Evolutionary conservation across 92 coral and sea anemone genomes (phyloP), one percentile per base, ranked within the genome.

Genomic region (Siderastrea radians): DNA sequence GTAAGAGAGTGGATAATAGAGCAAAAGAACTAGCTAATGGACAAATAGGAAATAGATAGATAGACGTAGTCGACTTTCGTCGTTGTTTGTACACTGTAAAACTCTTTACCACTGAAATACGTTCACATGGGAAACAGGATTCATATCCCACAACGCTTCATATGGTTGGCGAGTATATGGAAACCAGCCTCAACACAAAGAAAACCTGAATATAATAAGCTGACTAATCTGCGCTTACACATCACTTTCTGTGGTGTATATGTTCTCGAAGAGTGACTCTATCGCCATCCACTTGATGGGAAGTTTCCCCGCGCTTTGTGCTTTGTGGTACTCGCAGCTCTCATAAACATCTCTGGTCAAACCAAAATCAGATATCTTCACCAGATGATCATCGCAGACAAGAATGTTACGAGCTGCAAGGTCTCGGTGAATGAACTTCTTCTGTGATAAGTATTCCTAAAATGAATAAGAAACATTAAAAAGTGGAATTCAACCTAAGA

Each of bases 221-320:
- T 0, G 0, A 45, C n/a, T 12, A 69, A 49, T 17, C 12, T 15
- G 48, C 44, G 68, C 98, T 81, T 89, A 95, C 96, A 93, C 96
- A 53, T 95, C 98, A 55, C 98, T 95, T 62, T 89, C 76, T 4
- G 93, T 94, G n/a, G 96, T 95, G 57, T 89, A 90, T 2, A 91
- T 82, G 38, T 93, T 92, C 46, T 95, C 94, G 69, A 88, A 93
- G 77, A 95, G 83, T 38, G 98, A 91, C 63, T 95, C 98, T 5
- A 88, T 91, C 2, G 98, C 98, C 98, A 95, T 95, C 98, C 98
- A 95, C 58, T 95, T 95, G 65, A 95, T 83, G 1, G 98, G 98
- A 4, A 95, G 92, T 68, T 95, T 95, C 15, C 96, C 95, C 0
- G 91, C 75, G 57, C 77, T 91, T 76, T 92, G 91, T 2, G 93